Base-by-base conservation (phyloP, 1,140 invertebrate species). In the Euura lappo region DNA sequence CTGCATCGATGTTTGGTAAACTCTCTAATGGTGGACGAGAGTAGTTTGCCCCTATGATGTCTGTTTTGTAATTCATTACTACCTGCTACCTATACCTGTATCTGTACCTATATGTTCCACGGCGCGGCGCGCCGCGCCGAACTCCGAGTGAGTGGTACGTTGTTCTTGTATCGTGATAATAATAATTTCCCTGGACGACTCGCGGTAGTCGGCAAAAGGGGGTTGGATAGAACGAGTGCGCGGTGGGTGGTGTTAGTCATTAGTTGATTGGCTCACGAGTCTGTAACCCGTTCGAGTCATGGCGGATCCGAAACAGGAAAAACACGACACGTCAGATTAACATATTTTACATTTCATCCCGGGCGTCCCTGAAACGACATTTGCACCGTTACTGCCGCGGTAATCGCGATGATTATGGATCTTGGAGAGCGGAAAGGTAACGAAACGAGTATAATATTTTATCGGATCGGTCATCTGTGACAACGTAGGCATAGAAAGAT, bases 231-330 rank as follows among this genome's bases (percentile, higher is more conserved):
- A 72, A 74, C 64, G 68, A 68, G 70, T 13, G n/a, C n/a, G 47
- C 51, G 60, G 65, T 69, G 71, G 65, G 74, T 77, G 78, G 77
- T 79, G 80, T 78, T 75, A 77, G 79, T 82, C 78, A 82, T 82
- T 82, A 82, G 80, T 76, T 79, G 80, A 81, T 81, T 81, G 77
- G 79, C 75, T 76, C 75, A 71, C 51, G 51, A 60, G 51, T 60
- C 13, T 60, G 51, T 60, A 60, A 60, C 51, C 13, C 13, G 51
- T 60, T 60, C 51, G 51, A 60, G 13, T 60, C 51, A 60, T 60
- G 13, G 51, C 51, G 51, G 51, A 5, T n/a, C 8, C 6, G 4
- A 60, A 60, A 60, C 8, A 60, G 13, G 13, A 60, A 60, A 28
- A 28, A 28, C 28, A 28, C 28, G 28, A 28, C 28, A 28, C 28